A percentile compares a stretch with the other conserved stretches of the same genome.
Evolutionary conservation across 1,140 invertebrate species (phyloP).

Genomic region (Psilanteris sp.): DNA sequence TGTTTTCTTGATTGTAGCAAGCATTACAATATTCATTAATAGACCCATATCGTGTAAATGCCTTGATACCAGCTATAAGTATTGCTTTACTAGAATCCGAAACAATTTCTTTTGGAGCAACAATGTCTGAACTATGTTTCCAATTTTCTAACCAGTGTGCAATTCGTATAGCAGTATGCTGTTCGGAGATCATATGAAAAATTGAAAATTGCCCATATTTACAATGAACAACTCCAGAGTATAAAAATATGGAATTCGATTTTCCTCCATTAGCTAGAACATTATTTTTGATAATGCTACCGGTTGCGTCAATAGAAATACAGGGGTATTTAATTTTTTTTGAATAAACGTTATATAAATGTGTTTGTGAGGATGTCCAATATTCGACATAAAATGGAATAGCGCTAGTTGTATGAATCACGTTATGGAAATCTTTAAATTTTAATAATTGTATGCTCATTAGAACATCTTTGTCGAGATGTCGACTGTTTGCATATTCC

Average conservation of each 20-base stretch:
- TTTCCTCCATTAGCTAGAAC: not conserved
- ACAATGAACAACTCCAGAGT: not conserved
- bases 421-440: too few species aligned
- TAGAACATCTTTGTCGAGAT: too few species aligned
- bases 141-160: not conserved
- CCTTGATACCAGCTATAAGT: not conserved
- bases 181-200: not conserved
- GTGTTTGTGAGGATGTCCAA: too few species aligned
- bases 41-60: not conserved
- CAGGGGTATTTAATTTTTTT: too few species aligned
- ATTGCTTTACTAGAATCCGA: not conserved
- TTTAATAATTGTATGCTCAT: too few species aligned
- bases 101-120: not conserved
- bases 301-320: not conserved
- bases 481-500: too few species aligned
- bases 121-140: too few species aligned
- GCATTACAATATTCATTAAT: too few species aligned
- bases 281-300: not conserved
- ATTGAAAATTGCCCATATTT: not conserved
- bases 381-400: too few species aligned
- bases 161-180: not conserved
- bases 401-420: too few species aligned
- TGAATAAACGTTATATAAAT: too few species aligned
- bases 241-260: not conserved
- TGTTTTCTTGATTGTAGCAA: too few species aligned